Base-by-base conservation (phyloP, 2,113 vertebrate species). In the Stigmatopora nigra region DNA sequence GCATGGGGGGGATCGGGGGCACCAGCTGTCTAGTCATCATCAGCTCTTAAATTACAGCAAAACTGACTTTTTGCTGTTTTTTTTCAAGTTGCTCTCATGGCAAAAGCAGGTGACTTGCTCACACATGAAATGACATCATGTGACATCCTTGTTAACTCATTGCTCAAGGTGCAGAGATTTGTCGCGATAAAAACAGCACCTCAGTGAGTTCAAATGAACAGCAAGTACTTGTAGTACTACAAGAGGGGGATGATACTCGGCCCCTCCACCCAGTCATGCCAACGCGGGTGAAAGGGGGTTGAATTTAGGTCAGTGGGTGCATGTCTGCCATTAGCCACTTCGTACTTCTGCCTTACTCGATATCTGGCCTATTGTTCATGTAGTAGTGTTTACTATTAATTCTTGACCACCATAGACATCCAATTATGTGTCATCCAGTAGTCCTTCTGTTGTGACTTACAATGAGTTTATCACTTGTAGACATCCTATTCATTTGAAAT, bases 41-140 rank as follows among this genome's bases (percentile, higher is more conserved):
- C 82, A 19, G 70, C 82, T 65, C 65, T 75, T 15, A 83, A 78
- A 79, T 70, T 55, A 10, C 71, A 65, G 79, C 36, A 56, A 91
- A 89, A 90, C 82, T 87, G 87, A 87, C 88, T 84, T 88, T 89
- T 72, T 78, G 75, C 70, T 67, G 64, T 78, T 88, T 88, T 89
- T 69, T 19, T 74, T 10, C 9, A 41, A 47, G 22, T 1, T 20
- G 64, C 55, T 47, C 46, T 69, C 19, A 78, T 69, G 41, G 49
- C 69, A 70, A 67, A 69, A 65, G 65, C 8, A 25, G 60, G 70
- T 47, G 60, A 61, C 19, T 11, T 36, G 7, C 35, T n/a, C 35
- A n/a, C 16, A 38, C 56, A 59, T 7, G 25, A 14, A 51, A 62
- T 51, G 47, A 51, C 59, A 48, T 58, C 63, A 38, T 2, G 36